Percentiles rank a stretch among this genome's conserved stretches.
Evolutionary conservation across 2,113 vertebrate species (phyloP).

Genomic region (Triplophysa tibetana): DNA sequence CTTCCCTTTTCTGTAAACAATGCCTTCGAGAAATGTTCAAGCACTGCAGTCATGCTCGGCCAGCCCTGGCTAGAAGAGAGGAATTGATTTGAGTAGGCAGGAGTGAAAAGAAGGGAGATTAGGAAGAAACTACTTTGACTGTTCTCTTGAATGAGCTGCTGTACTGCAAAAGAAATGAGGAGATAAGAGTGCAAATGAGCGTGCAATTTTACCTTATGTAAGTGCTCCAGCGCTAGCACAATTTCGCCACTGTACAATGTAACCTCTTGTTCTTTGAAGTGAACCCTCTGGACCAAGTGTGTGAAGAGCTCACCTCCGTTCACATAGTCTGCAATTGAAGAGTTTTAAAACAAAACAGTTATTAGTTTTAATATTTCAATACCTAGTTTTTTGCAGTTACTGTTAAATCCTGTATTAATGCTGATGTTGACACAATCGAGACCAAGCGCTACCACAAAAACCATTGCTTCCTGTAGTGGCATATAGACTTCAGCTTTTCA

Average conservation of each 20-base stretch:
- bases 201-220: constrained; percentile 84
- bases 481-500: not conserved
- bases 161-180: constrained; percentile 11
- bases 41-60: constrained; percentile 24
- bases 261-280: constrained; percentile 91
- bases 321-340: constrained; percentile 85
- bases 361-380: constrained; percentile 6
- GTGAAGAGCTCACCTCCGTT: constrained; percentile 98
- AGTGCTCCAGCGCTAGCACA: constrained; percentile 90
- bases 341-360: constrained; percentile 27
- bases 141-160: not conserved
- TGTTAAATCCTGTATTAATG: constrained; percentile 15
- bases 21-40: constrained; percentile 24
- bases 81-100: constrained; percentile 37
- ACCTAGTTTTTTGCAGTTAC: constrained; percentile 12
- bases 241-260: constrained; percentile 94
- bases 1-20: constrained; percentile 47
- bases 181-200: not conserved
- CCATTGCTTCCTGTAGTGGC: constrained; percentile 19
- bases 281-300: constrained; percentile 95
- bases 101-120: constrained; percentile 18
- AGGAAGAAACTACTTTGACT: constrained; percentile 25
- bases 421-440: constrained; percentile 2
- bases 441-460: constrained; percentile 12
- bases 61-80: constrained; percentile 33